A percentile compares a stretch with the other conserved stretches of the same genome.
Evolutionary conservation across 2,797 vertebrate genomes (phyloP).

Genomic region (Rhynchonycteris naso): DNA sequence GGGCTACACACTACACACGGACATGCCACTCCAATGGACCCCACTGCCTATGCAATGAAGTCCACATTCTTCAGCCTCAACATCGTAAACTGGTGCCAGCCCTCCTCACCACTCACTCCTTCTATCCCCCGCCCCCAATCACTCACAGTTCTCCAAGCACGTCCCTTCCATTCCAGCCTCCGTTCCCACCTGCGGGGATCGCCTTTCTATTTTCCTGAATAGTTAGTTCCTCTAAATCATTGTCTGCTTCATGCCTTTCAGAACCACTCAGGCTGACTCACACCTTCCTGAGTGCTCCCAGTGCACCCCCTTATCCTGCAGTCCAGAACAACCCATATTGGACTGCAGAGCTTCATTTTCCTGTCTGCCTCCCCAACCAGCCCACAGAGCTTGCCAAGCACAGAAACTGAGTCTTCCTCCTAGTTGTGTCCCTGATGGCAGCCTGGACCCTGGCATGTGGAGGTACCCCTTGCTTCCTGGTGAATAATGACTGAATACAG

Average conservation of each 20-base stretch:
- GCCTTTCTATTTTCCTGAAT: neutral
- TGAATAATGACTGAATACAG: neutral
- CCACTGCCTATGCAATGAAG: neutral
- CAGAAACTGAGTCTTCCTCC: neutral
- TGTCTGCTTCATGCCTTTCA: neutral
- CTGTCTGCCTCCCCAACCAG: neutral
- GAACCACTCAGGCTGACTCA: neutral
- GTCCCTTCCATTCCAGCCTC: neutral
- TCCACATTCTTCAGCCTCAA: neutral
- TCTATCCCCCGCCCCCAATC: neutral
- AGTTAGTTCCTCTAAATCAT: neutral
- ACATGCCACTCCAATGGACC: neutral
- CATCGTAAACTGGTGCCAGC: neutral
- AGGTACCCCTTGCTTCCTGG: neutral
- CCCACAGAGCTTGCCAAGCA: neutral
- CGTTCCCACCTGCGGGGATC: neutral
- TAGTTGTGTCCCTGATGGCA: neutral
- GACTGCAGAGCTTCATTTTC: neutral
- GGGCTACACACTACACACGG: rapidly evolving
- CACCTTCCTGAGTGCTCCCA: neutral
- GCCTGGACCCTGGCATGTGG: neutral
- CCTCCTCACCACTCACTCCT: neutral
- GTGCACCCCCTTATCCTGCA: neutral
- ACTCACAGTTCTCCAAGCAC: neutral
- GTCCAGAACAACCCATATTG: neutral